Evolutionary conservation across 2,113 vertebrate genomes (phyloP).

Genomic region (Gadus macrocephalus): DNA sequence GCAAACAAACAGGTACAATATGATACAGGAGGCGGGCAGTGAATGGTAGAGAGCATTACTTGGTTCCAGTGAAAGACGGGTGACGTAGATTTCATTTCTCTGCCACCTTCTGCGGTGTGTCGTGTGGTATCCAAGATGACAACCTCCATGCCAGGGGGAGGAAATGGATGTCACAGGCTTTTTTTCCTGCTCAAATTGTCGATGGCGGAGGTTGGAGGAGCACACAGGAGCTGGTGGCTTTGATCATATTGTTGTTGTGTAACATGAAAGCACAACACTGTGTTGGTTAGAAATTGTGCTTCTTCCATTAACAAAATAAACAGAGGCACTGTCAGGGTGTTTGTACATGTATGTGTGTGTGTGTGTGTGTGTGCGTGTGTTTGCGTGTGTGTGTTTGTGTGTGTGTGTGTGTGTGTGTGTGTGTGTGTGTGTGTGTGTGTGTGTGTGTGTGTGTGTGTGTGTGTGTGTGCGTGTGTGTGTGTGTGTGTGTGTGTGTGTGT

Average conservation of each 20-base stretch:
- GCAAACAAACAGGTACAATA: neutral
- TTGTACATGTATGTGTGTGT: neutral
- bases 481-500: neutral
- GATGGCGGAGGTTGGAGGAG: constrained; percentile 30
- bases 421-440: neutral
- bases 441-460: neutral
- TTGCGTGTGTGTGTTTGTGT: neutral
- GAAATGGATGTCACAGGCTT: constrained; percentile 16
- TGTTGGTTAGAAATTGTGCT: neutral
- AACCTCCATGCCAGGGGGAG: constrained; percentile 15
- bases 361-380: neutral
- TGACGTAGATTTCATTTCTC: constrained; percentile 13
- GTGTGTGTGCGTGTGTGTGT: neutral
- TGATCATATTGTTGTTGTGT: constrained; percentile 36
- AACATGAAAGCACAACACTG: constrained; percentile 6
- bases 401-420: neutral
- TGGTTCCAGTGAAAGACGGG: constrained; percentile 31
- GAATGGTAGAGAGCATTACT: constrained; percentile 15
- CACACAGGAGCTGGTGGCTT: constrained; percentile 27
- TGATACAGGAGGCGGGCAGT: neutral
- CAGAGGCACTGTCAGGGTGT: neutral
- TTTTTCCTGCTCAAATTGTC: constrained; percentile 25
- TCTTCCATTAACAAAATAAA: constrained; percentile 10
- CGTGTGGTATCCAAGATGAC: constrained; percentile 34
- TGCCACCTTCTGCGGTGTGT: constrained; percentile 6